phyloP scores from a whole-genome alignment of 2,888 invertebrate genomes.

The Muscina levida region DNA sequence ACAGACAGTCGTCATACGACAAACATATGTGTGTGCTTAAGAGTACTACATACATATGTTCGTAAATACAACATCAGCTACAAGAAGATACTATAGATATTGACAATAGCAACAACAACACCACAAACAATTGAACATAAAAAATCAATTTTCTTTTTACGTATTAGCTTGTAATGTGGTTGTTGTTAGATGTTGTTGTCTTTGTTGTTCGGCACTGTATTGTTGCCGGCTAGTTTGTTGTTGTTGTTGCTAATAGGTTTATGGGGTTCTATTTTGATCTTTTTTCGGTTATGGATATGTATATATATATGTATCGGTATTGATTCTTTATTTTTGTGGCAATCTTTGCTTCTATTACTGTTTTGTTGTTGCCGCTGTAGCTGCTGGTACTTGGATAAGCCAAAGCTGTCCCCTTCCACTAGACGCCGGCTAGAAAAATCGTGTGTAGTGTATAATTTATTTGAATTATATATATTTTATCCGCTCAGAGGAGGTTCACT shows the following conservation, averaged over 20 bases:
- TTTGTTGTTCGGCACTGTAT: too few species aligned
- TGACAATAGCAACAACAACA: background rate
- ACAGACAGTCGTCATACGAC: too few species aligned
- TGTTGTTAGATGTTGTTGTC: background rate
- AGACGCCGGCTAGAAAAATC: slow-evolving; percentile 13
- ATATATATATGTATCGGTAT: too few species aligned
- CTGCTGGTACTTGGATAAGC: background rate
- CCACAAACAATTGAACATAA: slow-evolving; percentile 18
- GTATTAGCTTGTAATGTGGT: background rate
- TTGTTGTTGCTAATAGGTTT: slow-evolving; percentile 30
- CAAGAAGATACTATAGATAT: background rate
- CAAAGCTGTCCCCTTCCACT: slow-evolving; percentile 6
- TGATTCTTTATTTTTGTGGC: slow-evolving; percentile 4
- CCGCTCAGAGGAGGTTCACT: slow-evolving; percentile 34
- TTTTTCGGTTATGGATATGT: slow-evolving; percentile 17
- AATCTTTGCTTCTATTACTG: slow-evolving; percentile 16
- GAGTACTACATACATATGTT: too few species aligned
- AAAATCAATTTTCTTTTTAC: slow-evolving; percentile 41
- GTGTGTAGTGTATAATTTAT: slow-evolving; percentile 36
- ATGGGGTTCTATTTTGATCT: slow-evolving; percentile 17
- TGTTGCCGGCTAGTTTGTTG: background rate
- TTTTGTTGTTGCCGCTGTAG: background rate
- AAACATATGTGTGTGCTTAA: too few species aligned
- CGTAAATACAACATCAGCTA: too few species aligned
- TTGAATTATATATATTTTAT: background rate